Conservation (phyloP, 2,888 invertebrate genomes). For the Gonocerus acuteangulatus region DNA sequence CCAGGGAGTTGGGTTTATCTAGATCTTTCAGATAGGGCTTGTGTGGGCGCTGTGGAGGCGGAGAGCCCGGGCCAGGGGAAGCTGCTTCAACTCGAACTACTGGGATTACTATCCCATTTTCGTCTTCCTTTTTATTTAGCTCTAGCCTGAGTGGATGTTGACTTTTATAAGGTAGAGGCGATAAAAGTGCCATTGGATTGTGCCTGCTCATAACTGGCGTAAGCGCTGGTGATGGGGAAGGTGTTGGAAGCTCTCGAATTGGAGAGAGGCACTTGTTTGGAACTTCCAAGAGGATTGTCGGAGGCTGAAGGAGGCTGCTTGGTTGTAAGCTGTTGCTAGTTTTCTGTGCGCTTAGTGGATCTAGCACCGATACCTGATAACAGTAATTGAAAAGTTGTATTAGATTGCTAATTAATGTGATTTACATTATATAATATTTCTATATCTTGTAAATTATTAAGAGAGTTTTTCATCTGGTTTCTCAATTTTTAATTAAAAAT, state of each 20-base stretch:
- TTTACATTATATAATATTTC: no score
- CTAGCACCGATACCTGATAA: slow-evolving; percentile 58
- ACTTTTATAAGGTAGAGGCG: slow-evolving; percentile 20
- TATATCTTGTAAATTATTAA: no score
- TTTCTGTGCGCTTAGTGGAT: slow-evolving; percentile 60
- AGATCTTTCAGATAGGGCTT: slow-evolving; percentile 45
- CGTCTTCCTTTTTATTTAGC: slow-evolving; percentile 16
- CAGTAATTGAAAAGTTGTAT: no score
- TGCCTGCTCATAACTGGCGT: slow-evolving; percentile 55
- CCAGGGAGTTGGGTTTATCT: slow-evolving; percentile 55
- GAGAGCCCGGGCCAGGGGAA: slow-evolving; percentile 54
- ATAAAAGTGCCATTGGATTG: no score
- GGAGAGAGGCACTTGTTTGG: slow-evolving; percentile 74
- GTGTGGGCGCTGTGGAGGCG: slow-evolving; percentile 47
- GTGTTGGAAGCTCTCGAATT: slow-evolving; percentile 62
- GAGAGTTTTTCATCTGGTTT: no score
- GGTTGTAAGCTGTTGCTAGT: slow-evolving; percentile 43
- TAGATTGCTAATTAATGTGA: no score
- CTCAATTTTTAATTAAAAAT: no score
- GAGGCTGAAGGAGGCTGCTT: slow-evolving; percentile 58
- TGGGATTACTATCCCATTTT: slow-evolving; percentile 54
- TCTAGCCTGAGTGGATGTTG: slow-evolving; percentile 1
- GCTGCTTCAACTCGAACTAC: slow-evolving; percentile 57
- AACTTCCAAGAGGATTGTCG: slow-evolving; percentile 68
- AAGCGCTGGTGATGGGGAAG: slow-evolving; percentile 54